These are phyloP conservation scores for Pogona vitticeps DNA, from an alignment of 2,113 vertebrate genomes.

Conservation along the genomic window DNA sequence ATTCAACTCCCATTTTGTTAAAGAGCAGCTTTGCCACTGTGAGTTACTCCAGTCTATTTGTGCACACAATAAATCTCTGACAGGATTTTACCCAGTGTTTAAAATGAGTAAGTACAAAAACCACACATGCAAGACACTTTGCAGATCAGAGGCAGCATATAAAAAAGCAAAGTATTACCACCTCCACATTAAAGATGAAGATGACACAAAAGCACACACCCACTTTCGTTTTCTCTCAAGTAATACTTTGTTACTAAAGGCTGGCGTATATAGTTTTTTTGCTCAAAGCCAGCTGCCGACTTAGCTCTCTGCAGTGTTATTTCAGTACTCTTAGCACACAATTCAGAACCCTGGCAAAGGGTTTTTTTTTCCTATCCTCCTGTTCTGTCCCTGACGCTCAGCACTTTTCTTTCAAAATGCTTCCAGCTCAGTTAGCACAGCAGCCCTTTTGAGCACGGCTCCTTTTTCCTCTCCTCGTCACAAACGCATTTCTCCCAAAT, in stretches of 20 bases:
- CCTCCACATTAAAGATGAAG: neutral
- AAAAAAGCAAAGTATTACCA: neutral
- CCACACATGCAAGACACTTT: no score
- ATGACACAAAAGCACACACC: neutral
- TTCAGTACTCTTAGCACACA: conserved; percentile 14
- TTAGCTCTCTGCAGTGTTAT: neutral
- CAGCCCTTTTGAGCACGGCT: neutral
- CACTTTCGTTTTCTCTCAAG: neutral
- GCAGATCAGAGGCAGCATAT: no score
- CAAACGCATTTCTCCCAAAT: neutral
- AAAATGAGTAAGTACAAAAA: no score
- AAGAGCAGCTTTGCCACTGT: no score
- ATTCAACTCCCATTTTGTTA: no score
- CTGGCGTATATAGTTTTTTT: neutral
- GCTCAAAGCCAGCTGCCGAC: neutral
- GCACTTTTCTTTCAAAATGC: conserved; percentile 9
- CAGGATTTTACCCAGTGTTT: no score
- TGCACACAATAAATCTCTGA: no score
- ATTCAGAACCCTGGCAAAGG: neutral
- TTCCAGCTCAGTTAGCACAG: conserved; percentile 15
- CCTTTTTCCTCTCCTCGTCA: neutral
- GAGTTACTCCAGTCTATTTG: no score
- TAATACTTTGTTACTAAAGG: neutral
- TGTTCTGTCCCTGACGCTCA: neutral
- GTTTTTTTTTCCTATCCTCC: neutral